Conservation (phyloP, 2,888 invertebrate species). For the Zelleria hepariella region DNA sequence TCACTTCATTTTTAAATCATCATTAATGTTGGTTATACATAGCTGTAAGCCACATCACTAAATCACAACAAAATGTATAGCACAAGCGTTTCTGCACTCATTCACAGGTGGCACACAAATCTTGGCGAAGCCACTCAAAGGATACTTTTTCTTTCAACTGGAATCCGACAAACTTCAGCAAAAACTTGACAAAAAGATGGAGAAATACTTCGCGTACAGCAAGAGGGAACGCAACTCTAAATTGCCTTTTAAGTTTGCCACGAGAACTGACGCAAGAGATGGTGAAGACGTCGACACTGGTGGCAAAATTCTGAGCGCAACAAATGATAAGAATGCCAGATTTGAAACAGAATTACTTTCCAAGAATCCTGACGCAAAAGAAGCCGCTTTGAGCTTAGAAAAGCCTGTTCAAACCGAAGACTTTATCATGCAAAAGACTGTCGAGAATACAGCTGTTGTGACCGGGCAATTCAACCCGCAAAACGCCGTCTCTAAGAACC, state of each 20-base stretch:
- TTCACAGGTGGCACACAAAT: conserved; percentile 3
- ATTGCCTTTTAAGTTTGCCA: not conserved
- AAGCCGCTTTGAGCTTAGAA: no score
- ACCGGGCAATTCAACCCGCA: no score
- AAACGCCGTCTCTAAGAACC: no score
- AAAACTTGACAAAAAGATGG: not conserved
- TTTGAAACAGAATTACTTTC: no score
- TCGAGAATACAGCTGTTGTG: no score
- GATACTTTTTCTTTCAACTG: conserved; percentile 4
- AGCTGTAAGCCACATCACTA: not conserved
- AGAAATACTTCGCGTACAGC: not conserved
- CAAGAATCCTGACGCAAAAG: no score
- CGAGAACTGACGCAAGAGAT: not conserved
- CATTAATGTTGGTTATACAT: not conserved
- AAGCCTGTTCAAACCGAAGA: no score
- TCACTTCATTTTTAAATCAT: no score
- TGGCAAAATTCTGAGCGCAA: no score
- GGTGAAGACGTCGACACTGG: not conserved
- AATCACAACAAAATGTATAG: not conserved
- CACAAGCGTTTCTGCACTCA: not conserved
- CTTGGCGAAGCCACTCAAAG: conserved; percentile 1
- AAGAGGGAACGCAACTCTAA: conserved; percentile 1
- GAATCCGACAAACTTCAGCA: not conserved
- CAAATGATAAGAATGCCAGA: no score
- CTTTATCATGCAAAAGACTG: no score